Evolutionary conservation across 1,140 invertebrate genomes (phyloP).

Genomic region (Orchestia grillus): DNA sequence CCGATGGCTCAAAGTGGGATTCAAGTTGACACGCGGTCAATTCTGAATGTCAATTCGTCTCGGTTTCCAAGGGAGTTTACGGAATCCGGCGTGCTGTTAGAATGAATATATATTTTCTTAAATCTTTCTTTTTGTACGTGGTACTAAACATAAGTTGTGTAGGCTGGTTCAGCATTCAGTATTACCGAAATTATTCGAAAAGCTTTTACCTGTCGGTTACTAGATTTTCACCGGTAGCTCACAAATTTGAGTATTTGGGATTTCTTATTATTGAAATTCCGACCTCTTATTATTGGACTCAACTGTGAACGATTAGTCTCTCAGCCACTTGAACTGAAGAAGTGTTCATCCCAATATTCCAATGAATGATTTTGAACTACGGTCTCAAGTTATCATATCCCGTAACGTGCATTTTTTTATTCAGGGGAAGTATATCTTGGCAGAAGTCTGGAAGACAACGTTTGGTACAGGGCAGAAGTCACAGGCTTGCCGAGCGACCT

Average conservation of each 20-base stretch:
- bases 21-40: too few species aligned
- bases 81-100: too few species aligned
- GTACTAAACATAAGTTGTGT: background rate
- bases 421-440: slow-evolving; percentile 17
- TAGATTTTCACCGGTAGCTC: background rate
- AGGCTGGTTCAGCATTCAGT: background rate
- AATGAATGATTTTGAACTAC: background rate
- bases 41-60: too few species aligned
- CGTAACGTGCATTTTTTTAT: background rate
- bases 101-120: too few species aligned
- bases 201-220: background rate
- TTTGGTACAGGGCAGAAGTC: background rate
- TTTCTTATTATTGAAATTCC: background rate
- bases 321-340: too few species aligned
- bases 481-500: background rate
- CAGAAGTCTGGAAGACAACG: background rate
- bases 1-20: too few species aligned
- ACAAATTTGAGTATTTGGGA: background rate
- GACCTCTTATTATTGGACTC: too few species aligned
- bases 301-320: too few species aligned
- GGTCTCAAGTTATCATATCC: too few species aligned
- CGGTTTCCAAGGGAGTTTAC: too few species aligned
- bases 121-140: too few species aligned
- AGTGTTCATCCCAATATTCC: background rate
- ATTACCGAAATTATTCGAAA: background rate